Percentiles rank a stretch among this genome's conserved stretches.
Evolutionary conservation across 1,140 invertebrate species (phyloP).

Genomic region (Nomia melanderi): DNA sequence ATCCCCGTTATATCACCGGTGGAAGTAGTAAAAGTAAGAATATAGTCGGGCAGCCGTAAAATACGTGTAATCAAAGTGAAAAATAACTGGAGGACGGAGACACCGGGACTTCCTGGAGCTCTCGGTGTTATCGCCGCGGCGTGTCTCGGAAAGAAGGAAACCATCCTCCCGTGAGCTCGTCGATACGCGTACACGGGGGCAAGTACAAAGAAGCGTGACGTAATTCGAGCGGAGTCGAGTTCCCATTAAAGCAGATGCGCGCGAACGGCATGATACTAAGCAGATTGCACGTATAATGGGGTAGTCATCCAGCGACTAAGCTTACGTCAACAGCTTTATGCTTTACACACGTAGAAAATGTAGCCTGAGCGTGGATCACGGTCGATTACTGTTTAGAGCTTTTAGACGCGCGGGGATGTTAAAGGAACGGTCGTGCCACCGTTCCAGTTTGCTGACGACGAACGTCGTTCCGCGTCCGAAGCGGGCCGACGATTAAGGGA

Average conservation of each 20-base stretch:
- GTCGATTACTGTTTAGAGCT: constrained; percentile 54
- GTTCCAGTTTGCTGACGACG: constrained; percentile 10
- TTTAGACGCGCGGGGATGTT: constrained; percentile 32
- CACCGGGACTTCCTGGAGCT: too few relatives aligned
- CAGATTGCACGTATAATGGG: constrained; percentile 65
- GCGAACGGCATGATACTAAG: constrained; percentile 53
- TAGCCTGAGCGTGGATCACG: constrained; percentile 43
- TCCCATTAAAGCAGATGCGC: constrained; percentile 51
- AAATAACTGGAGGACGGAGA: too few relatives aligned
- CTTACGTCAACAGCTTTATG: constrained; percentile 60
- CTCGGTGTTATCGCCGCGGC: too few relatives aligned
- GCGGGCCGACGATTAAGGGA: constrained; percentile 26
- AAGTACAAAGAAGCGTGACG: constrained; percentile 32
- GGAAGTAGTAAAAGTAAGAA: too few relatives aligned
- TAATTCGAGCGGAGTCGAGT: constrained; percentile 56
- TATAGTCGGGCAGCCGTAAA: too few relatives aligned
- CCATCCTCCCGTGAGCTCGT: constrained; percentile 14
- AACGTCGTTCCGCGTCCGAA: constrained; percentile 19
- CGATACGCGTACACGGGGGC: background rate
- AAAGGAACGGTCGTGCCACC: constrained; percentile 8
- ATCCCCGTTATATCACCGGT: too few relatives aligned
- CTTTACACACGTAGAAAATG: constrained; percentile 48
- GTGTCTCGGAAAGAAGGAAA: background rate
- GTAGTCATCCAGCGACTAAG: constrained; percentile 54
- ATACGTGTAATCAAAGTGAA: too few relatives aligned